Evolutionary conservation across 2,888 invertebrate genomes (phyloP), one percentile per base, ranked within the genome.

Genomic region (Acheta domesticus): DNA sequence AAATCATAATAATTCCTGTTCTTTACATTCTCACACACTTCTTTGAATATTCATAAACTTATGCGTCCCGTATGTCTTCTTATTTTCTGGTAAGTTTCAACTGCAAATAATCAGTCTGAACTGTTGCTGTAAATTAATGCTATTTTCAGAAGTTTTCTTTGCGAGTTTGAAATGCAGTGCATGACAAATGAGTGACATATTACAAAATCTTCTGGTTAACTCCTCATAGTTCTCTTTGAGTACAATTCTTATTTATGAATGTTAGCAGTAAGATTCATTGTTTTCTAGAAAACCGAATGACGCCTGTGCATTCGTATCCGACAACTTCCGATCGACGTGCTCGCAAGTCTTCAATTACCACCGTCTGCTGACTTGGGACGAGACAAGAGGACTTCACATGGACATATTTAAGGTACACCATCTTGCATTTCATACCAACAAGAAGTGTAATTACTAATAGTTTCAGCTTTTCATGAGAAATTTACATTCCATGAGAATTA

Each of bases 321-420:
- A 93, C 80, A 93, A 93, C 82, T 93, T 94, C 85, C 92, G 93
- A 82, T 94, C 95, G 0, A 92, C 93, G 83, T 95, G 95, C 85
- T 90, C 92, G 2, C 95, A 95, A 89, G 92, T 95, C 0, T 94
- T 93, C 85, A 94, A 94, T 84, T 94, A 94, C 84, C 95, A 95
- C 84, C 89, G 95, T 11, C 88, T 95, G 0, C 86, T 95, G 5
- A 94, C 94, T 1, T 95, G 95, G 94, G 94, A 94, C 84, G 92
- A 93, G 82, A 91, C 91, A 79, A 90, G 92, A 78, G 94, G 94
- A 14, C 89, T 95, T 1, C 94, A 94, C 83, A 93, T 94, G 90
- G 95, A 94, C 84, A 93, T 94, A 81, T 94, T 94, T 84, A 94
- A 94, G 89, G 93, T 92, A 21, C 74, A 36, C 20, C 21, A 21